phyloP scores from a whole-genome alignment of 2,113 vertebrate genomes.

The Semicossyphus pulcher region DNA sequence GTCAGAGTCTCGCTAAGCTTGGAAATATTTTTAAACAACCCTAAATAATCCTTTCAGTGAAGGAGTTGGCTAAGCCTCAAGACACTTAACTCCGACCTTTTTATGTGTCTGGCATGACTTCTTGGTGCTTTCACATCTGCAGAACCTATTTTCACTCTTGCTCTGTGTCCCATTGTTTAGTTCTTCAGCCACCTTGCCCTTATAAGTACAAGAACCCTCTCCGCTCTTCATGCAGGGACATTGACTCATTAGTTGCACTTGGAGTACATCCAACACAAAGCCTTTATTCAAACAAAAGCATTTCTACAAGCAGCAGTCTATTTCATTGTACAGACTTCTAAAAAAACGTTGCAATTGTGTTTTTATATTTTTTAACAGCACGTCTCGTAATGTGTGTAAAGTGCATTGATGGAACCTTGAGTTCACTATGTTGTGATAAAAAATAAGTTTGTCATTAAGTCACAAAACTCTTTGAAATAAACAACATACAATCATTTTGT shows the following conservation, averaged over 20 bases:
- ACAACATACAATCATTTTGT: conserved; percentile 38
- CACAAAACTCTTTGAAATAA: background rate
- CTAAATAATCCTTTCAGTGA: background rate
- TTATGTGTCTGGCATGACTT: conserved; percentile 21
- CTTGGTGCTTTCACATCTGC: conserved; percentile 5
- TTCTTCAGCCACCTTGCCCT: conserved; percentile 42
- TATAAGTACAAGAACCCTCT: conserved; percentile 61
- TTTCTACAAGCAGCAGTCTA: conserved; percentile 17
- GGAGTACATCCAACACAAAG: conserved; percentile 26
- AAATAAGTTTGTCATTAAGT: background rate
- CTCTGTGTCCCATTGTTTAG: conserved; percentile 35
- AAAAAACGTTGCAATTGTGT: too few relatives aligned
- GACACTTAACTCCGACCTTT: conserved; percentile 5
- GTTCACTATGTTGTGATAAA: conserved; percentile 16
- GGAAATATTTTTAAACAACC: conserved; percentile 25
- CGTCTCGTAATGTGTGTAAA: conserved; percentile 42
- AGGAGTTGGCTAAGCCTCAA: background rate
- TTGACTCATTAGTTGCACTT: conserved; percentile 47
- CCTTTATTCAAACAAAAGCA: conserved; percentile 63
- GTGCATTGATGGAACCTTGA: conserved; percentile 27
- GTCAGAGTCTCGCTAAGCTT: background rate
- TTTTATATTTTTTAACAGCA: background rate
- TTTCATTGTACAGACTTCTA: conserved; percentile 13
- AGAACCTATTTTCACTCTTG: conserved; percentile 17
- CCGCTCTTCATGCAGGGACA: conserved; percentile 10